Percentiles rank a stretch among this genome's conserved stretches.
phyloP scores from a whole-genome alignment of 2,797 vertebrate genomes.

The Strix occidentalis region DNA sequence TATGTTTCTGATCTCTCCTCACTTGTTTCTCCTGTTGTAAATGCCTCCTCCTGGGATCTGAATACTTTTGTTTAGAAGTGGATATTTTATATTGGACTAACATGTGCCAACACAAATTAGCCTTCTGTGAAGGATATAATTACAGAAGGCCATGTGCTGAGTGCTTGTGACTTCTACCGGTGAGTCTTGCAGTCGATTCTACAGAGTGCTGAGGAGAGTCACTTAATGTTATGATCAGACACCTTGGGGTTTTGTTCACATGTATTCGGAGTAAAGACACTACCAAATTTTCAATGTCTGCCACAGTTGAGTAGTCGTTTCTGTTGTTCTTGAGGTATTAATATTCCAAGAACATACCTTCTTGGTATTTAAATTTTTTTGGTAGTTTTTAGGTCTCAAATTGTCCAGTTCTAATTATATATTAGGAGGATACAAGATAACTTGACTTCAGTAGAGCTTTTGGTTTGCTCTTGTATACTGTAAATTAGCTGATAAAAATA shows the following conservation, averaged over 20 bases:
- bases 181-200: neutral
- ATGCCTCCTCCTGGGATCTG: neutral
- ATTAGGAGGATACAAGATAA: neutral
- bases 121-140: constrained; percentile 27
- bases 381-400: neutral
- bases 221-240: neutral
- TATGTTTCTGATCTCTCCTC: neutral
- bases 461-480: neutral
- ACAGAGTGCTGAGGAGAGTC: neutral
- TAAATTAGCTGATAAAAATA: neutral
- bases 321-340: neutral
- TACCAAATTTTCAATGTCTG: neutral
- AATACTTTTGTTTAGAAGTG: neutral
- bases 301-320: neutral
- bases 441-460: neutral
- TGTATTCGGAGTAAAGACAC: neutral
- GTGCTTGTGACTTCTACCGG: neutral
- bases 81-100: neutral
- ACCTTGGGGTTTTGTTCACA: neutral
- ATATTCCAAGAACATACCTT: neutral
- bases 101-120: neutral
- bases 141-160: neutral
- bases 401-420: neutral
- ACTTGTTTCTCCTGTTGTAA: neutral
- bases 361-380: neutral